Conservation (phyloP, 2,797 vertebrate genomes). For the Argyrosomus regius region DNA sequence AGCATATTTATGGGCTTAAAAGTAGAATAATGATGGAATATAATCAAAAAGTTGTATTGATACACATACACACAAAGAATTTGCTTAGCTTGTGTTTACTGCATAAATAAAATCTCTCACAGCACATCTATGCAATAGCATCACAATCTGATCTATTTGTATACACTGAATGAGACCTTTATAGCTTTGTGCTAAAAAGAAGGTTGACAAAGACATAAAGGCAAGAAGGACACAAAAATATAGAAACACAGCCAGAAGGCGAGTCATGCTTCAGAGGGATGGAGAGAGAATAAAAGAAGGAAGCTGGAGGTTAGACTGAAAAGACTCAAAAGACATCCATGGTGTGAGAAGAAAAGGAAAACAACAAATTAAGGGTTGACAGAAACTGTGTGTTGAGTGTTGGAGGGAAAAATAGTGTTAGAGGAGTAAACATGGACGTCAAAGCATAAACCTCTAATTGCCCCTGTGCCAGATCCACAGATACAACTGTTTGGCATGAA, state of each 20-base stretch:
- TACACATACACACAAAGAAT: not conserved
- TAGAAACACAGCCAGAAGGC: constrained; percentile 42
- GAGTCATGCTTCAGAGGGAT: constrained; percentile 43
- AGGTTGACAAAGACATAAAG: constrained; percentile 38
- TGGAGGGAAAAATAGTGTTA: constrained; percentile 47
- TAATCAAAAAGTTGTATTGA: not conserved
- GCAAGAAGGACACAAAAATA: constrained; percentile 51
- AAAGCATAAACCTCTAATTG: constrained; percentile 63
- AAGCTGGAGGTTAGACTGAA: constrained; percentile 38
- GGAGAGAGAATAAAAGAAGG: constrained; percentile 30
- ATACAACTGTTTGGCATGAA: constrained; percentile 64
- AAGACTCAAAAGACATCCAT: constrained; percentile 42
- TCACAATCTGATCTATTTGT: constrained; percentile 17
- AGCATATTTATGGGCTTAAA: constrained; percentile 1
- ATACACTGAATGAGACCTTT: constrained; percentile 11
- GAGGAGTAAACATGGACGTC: constrained; percentile 54
- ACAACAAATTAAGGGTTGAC: constrained; percentile 40
- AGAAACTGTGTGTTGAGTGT: constrained; percentile 41
- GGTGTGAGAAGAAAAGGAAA: constrained; percentile 39
- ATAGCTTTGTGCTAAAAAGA: constrained; percentile 25
- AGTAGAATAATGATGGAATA: constrained; percentile 4
- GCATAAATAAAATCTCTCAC: not conserved
- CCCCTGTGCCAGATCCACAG: constrained; percentile 68
- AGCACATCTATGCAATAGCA: constrained; percentile 1
- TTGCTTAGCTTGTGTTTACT: not conserved